Conservation (phyloP, 2,797 vertebrate species). For the Tenualosa thibaudeaui region DNA sequence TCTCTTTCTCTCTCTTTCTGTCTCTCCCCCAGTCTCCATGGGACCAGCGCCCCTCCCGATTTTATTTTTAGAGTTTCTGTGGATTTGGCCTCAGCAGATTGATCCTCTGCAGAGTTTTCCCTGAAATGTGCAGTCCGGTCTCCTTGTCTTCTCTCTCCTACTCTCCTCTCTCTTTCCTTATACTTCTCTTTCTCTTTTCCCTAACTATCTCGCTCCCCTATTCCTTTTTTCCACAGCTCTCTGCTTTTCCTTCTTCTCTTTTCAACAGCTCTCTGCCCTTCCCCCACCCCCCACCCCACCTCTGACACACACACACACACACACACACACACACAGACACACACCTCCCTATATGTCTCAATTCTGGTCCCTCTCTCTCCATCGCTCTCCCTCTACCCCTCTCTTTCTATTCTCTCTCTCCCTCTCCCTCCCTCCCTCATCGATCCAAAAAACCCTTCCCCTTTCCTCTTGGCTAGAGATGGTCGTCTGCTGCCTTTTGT, state of each 20-base stretch:
- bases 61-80: slow-evolving; percentile 12
- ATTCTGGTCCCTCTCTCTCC: neutral
- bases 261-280: neutral
- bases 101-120: slow-evolving; percentile 7
- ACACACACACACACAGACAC: too few relatives aligned
- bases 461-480: neutral
- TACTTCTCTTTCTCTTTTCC: neutral
- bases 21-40: neutral
- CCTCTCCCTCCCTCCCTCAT: neutral
- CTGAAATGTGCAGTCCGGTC: neutral
- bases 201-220: neutral
- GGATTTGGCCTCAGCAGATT: slow-evolving; percentile 22
- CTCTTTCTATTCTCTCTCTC: neutral
- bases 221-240: slow-evolving; percentile 16
- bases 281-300: too few relatives aligned
- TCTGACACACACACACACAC: too few relatives aligned
- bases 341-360: neutral
- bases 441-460: slow-evolving; percentile 29
- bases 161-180: slow-evolving; percentile 4
- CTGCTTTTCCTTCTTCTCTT: slow-evolving; percentile 23
- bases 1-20: slow-evolving; percentile 12
- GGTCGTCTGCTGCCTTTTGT: slow-evolving; percentile 44
- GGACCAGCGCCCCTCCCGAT: neutral
- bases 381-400: neutral
- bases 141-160: neutral